A percentile compares a stretch with the other conserved stretches of the same genome.
These are phyloP conservation scores for Erythrocebus patas DNA, from an alignment of 2,113 vertebrate genomes.

Conservation along the genomic window DNA sequence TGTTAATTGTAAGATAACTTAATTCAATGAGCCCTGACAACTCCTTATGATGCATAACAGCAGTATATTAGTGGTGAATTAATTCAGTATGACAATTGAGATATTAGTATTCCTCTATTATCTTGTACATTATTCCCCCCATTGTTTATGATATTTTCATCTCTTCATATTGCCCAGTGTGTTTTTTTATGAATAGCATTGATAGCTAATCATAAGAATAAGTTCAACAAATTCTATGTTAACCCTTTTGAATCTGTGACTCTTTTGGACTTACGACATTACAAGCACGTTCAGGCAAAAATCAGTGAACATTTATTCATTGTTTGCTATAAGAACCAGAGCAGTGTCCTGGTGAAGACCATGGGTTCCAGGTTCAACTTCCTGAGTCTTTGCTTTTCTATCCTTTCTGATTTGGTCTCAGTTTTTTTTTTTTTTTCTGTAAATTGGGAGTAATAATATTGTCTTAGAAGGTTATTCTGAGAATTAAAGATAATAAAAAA, in stretches of 20 bases:
- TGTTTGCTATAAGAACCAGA: not conserved
- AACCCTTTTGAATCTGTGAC: not conserved
- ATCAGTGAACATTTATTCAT: not conserved
- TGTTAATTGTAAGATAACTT: slow-evolving; percentile 33
- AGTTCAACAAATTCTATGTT: not conserved
- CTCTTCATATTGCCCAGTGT: not conserved
- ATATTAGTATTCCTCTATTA: slow-evolving; percentile 32
- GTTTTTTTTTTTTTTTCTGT: not conserved
- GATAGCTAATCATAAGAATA: slow-evolving; percentile 15
- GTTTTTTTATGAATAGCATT: not conserved
- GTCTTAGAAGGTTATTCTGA: not conserved
- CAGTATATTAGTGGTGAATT: slow-evolving; percentile 20
- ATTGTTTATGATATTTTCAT: not conserved
- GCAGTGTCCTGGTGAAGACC: not conserved
- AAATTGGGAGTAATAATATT: not conserved
- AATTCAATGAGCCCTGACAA: slow-evolving; percentile 37
- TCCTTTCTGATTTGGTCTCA: not conserved
- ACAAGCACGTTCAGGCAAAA: not conserved
- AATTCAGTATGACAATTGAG: slow-evolving; percentile 34
- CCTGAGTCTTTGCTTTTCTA: not conserved
- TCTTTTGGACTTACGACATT: not conserved
- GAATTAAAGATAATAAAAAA: slow-evolving; percentile 11
- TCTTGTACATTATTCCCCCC: not conserved
- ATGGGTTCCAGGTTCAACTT: not conserved
- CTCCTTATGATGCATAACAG: not conserved